These are phyloP conservation scores for Heteromurus nitidus DNA, from an alignment of 2,888 invertebrate species.

Conservation along the genomic window DNA sequence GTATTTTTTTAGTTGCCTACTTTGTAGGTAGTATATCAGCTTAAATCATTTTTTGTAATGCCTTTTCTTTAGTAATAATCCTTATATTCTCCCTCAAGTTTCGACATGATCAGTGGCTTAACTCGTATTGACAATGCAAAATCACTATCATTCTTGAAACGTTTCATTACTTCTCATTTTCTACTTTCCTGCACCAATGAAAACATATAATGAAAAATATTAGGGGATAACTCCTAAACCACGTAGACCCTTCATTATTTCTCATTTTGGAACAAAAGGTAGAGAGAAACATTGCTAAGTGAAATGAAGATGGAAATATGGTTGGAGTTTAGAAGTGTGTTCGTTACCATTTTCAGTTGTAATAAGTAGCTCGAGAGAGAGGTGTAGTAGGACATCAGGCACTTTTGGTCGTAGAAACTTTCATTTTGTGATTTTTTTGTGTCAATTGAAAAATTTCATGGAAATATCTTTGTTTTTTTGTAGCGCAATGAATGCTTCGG, in stretches of 20 bases:
- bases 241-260: neutral
- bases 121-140: neutral
- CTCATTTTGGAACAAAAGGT: neutral
- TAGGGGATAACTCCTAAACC: too few relatives aligned
- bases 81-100: constrained; percentile 23
- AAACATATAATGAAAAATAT: too few relatives aligned
- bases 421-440: neutral
- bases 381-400: too few relatives aligned
- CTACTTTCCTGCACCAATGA: too few relatives aligned
- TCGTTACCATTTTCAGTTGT: too few relatives aligned
- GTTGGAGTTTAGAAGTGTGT: too few relatives aligned
- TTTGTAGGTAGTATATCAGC: constrained; percentile 28
- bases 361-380: too few relatives aligned
- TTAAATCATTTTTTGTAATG: constrained; percentile 58
- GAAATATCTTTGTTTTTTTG: constrained; percentile 43
- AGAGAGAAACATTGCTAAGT: too few relatives aligned
- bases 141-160: constrained; percentile 12
- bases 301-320: too few relatives aligned
- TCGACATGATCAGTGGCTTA: constrained; percentile 37
- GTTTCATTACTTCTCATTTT: neutral
- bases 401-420: too few relatives aligned
- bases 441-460: neutral
- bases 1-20: constrained; percentile 23
- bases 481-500: constrained; percentile 73
- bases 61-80: constrained; percentile 51